phyloP scores from a whole-genome alignment of 2,113 vertebrate genomes.

The Hiodon alosoides region DNA sequence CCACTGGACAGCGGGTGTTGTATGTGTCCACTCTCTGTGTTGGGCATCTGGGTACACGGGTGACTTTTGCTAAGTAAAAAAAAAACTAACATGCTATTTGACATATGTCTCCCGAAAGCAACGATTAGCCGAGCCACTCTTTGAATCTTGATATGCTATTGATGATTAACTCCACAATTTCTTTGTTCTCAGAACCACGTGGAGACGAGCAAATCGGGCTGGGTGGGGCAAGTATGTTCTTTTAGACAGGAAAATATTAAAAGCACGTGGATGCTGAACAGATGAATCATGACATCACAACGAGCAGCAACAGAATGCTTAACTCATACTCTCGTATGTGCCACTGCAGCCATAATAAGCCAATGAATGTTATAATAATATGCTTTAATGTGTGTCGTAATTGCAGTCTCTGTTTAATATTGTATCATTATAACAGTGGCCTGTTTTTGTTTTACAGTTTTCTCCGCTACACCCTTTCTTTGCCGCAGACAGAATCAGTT shows the following conservation, averaged over 20 bases:
- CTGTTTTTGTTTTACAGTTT: slow-evolving; percentile 66
- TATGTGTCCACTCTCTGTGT: slow-evolving; percentile 25
- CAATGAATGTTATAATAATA: neutral
- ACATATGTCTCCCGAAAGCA: neutral
- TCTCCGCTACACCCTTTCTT: slow-evolving; percentile 80
- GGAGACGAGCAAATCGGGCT: slow-evolving; percentile 74
- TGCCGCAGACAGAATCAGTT: slow-evolving; percentile 66
- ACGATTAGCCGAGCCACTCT: neutral
- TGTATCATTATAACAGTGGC: neutral
- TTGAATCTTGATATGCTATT: neutral
- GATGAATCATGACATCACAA: neutral
- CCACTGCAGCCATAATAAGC: neutral
- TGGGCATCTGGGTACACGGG: neutral
- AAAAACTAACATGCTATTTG: neutral
- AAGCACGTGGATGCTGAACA: neutral
- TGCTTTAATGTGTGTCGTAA: neutral
- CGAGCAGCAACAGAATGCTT: neutral
- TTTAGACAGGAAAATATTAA: neutral
- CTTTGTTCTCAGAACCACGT: slow-evolving; percentile 55
- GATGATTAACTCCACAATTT: slow-evolving; percentile 6
- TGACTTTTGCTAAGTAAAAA: neutral
- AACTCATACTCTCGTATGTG: neutral
- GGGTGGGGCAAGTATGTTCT: slow-evolving; percentile 85
- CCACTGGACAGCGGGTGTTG: slow-evolving; percentile 42
- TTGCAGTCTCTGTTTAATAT: neutral